Conservation (phyloP, 2,113 vertebrate species). For the Pteruthius melanotis region DNA sequence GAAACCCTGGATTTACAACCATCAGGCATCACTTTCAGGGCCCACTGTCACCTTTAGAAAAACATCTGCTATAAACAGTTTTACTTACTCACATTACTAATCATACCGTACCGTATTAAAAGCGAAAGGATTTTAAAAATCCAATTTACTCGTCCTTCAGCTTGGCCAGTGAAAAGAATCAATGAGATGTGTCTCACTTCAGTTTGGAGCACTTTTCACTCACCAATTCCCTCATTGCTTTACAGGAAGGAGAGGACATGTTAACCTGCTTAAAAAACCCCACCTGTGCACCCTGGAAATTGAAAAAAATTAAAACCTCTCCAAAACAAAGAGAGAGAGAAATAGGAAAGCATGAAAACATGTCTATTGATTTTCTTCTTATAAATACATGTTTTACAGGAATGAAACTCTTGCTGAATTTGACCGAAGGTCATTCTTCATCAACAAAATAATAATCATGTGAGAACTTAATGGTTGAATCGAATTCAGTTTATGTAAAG, state of each 20-base stretch:
- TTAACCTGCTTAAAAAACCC: background rate
- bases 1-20: background rate
- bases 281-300: background rate
- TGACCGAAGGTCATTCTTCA: background rate
- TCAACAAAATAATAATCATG: background rate
- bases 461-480: background rate
- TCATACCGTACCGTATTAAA: background rate
- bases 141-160: constrained; percentile 5
- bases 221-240: background rate
- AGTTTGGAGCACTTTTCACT: constrained; percentile 4
- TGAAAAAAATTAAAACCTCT: background rate
- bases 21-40: background rate
- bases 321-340: background rate
- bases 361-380: background rate
- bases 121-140: constrained; percentile 27
- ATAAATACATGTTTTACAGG: background rate
- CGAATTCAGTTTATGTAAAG: background rate
- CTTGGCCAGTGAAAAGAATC: constrained; percentile 9
- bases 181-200: background rate
- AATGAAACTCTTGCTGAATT: background rate
- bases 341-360: background rate
- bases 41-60: background rate
- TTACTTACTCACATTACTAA: constrained; percentile 11
- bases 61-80: constrained; percentile 21
- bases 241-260: background rate